Evolutionary conservation across 2,888 invertebrate species (phyloP).

Genomic region (Spialia ferax): DNA sequence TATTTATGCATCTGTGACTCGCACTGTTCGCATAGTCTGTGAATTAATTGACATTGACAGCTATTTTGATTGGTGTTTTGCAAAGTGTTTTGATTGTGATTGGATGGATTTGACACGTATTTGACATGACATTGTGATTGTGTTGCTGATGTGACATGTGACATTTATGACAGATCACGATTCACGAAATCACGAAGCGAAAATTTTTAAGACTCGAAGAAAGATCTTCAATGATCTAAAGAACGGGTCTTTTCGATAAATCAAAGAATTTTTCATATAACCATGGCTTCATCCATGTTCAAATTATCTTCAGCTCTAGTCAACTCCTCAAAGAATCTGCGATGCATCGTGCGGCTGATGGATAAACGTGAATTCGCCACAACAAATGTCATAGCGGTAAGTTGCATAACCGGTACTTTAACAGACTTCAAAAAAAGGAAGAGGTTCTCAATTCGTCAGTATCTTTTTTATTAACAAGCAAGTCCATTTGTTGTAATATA

Average conservation of each 20-base stretch:
- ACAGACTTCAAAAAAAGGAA: too few species aligned
- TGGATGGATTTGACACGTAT: too few species aligned
- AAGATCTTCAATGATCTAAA: slow-evolving; percentile 10
- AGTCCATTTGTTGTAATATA: not conserved
- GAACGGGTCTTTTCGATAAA: slow-evolving; percentile 5
- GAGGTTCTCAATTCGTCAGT: too few species aligned
- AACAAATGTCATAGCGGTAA: slow-evolving; percentile 74
- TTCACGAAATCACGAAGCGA: not conserved
- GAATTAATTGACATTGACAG: too few species aligned
- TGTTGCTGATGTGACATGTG: too few species aligned
- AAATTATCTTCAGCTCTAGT: slow-evolving; percentile 66
- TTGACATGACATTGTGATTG: too few species aligned
- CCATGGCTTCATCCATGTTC: slow-evolving; percentile 74
- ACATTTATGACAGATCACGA: not conserved
- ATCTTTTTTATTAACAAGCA: not conserved
- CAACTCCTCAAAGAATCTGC: slow-evolving; percentile 66
- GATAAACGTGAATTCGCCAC: slow-evolving; percentile 71
- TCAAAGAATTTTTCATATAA: slow-evolving; percentile 44
- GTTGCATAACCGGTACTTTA: slow-evolving; percentile 73
- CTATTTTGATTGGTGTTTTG: too few species aligned
- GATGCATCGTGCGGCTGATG: slow-evolving; percentile 64
- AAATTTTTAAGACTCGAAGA: too few species aligned
- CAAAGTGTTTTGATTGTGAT: not conserved
- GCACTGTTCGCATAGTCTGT: too few species aligned
- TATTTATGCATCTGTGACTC: too few species aligned